A percentile compares a stretch with the other conserved stretches of the same genome.
Conservation (phyloP, 1,140 invertebrate species). For the Hycleus cichorii region DNA sequence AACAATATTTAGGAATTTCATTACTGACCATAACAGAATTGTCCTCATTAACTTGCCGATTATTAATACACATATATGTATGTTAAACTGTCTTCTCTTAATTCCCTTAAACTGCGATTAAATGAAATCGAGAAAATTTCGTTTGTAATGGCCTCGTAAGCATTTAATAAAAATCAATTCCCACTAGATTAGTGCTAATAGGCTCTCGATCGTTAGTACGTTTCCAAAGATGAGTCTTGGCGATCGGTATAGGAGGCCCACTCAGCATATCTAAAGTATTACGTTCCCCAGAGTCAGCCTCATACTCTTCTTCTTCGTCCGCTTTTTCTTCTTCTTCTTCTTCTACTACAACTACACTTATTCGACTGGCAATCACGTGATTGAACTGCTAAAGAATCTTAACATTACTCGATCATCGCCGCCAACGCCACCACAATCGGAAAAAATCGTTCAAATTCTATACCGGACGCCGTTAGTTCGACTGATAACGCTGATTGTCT, state of each 20-base stretch:
- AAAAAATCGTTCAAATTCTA: no score
- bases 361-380: neutral
- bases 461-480: no score
- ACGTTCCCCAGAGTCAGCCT: neutral
- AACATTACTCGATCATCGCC: no score
- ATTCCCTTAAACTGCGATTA: no score
- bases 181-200: slow-evolving; percentile 9
- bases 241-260: neutral
- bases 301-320: neutral
- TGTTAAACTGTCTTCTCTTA: no score
- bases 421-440: no score
- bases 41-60: slow-evolving; percentile 1
- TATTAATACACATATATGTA: slow-evolving; percentile 2
- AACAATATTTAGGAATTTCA: slow-evolving; percentile 16
- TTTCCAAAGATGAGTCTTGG: neutral
- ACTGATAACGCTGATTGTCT: no score
- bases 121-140: no score
- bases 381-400: slow-evolving; percentile 1
- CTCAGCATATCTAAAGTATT: slow-evolving; percentile 12
- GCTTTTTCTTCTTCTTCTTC: neutral
- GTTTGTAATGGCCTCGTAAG: slow-evolving; percentile 22
- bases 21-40: slow-evolving; percentile 6
- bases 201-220: slow-evolving; percentile 2
- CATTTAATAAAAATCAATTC: slow-evolving; percentile 11
- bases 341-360: no score